Conservation (phyloP, 2,113 vertebrate species). For the Brachyhypopomus occidentalis region DNA sequence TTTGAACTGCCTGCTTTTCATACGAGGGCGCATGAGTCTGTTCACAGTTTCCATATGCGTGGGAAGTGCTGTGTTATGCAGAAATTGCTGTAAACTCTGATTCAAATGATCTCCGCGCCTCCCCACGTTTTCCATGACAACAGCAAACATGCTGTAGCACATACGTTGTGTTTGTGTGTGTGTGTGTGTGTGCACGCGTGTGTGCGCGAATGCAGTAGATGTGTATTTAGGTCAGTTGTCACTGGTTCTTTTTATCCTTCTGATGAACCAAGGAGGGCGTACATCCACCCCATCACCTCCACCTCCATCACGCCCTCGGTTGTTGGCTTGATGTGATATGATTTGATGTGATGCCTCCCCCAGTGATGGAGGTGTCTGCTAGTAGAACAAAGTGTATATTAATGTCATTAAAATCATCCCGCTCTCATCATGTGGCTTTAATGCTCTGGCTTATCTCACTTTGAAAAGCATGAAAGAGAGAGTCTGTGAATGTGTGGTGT, state of each 20-base stretch:
- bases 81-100: constrained; percentile 29
- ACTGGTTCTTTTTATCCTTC: constrained; percentile 58
- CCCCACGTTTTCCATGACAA: constrained; percentile 54
- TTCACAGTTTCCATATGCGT: constrained; percentile 37
- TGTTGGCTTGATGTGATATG: constrained; percentile 27
- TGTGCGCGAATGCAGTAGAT: background rate
- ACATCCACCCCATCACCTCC: background rate
- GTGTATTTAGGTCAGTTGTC: constrained; percentile 71
- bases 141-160: constrained; percentile 37
- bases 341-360: constrained; percentile 41
- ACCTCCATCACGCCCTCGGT: constrained; percentile 30
- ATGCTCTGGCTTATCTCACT: constrained; percentile 19
- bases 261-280: constrained; percentile 63
- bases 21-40: constrained; percentile 35
- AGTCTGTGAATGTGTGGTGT: too few species aligned
- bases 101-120: constrained; percentile 37
- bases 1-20: constrained; percentile 1
- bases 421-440: constrained; percentile 33
- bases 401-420: constrained; percentile 60
- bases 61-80: constrained; percentile 42
- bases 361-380: constrained; percentile 53
- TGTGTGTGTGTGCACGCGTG: background rate
- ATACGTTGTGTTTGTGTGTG: constrained; percentile 14
- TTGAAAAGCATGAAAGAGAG: too few species aligned
- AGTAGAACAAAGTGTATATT: constrained; percentile 65